Conservation (phyloP, 2,113 vertebrate genomes). For the Gallinago jamesoni region DNA sequence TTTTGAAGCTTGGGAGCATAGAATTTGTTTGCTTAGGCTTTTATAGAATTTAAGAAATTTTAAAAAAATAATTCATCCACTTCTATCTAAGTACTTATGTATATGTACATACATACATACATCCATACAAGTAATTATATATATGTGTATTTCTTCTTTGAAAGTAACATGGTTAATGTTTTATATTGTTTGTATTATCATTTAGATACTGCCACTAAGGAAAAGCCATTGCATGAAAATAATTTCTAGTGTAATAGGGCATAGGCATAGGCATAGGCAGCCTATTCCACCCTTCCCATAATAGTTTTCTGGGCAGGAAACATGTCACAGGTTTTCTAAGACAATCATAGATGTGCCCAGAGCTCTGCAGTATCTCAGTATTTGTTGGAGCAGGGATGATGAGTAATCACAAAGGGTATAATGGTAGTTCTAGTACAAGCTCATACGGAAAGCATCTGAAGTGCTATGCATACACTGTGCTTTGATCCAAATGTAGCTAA, state of each 20-base stretch:
- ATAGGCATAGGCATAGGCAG: neutral
- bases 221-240: neutral
- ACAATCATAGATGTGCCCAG: neutral
- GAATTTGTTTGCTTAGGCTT: neutral
- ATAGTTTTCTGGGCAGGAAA: neutral
- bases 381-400: neutral
- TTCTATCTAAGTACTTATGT: neutral
- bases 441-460: neutral
- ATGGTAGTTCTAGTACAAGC: neutral
- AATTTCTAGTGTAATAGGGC: neutral
- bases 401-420: neutral
- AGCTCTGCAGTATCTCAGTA: neutral
- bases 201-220: neutral
- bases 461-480: neutral
- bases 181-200: neutral
- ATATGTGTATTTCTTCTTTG: neutral
- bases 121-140: neutral
- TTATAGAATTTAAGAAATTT: neutral
- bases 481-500: neutral
- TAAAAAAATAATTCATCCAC: neutral
- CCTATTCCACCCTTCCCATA: neutral
- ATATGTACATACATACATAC: neutral
- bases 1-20: neutral
- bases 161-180: neutral
- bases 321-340: neutral